Conservation (phyloP, 2,888 invertebrate genomes). For the Gastracanthus pulcherrimus region DNA sequence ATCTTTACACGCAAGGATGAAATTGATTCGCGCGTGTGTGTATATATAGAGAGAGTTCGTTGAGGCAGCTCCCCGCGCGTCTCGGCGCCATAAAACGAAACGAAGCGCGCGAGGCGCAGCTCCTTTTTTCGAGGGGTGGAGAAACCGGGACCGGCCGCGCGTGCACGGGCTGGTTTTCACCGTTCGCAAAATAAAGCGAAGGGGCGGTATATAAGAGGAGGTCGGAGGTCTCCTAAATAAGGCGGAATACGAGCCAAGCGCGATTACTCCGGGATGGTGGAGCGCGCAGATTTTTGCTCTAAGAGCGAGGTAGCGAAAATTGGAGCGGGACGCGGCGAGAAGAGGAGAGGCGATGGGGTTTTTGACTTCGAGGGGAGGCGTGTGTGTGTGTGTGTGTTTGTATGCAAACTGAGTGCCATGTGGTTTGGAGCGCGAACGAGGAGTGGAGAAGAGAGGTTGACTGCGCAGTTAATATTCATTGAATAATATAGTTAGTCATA, state of each 20-base stretch:
- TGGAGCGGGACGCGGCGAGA: background rate
- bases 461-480: background rate
- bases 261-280: conserved; percentile 5
- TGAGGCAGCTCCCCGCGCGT: too few relatives aligned
- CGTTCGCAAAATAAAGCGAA: too few relatives aligned
- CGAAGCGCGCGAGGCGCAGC: too few relatives aligned
- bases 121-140: background rate
- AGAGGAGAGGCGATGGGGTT: background rate
- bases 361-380: background rate
- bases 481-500: background rate
- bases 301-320: too few relatives aligned
- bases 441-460: background rate
- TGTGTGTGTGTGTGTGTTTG: too few relatives aligned
- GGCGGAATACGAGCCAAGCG: background rate
- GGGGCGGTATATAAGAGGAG: background rate
- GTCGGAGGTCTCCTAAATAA: conserved; percentile 13
- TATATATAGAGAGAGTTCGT: background rate
- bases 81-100: too few relatives aligned
- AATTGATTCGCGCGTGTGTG: background rate
- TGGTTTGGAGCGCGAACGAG: too few relatives aligned
- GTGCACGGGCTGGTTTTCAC: too few relatives aligned
- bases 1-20: background rate
- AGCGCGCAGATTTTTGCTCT: conserved; percentile 33
- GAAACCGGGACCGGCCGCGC: too few relatives aligned
- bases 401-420: too few relatives aligned